Evolutionary conservation across 1,140 invertebrate genomes (phyloP), one percentile per base, ranked within the genome.

Genomic region (Portunus trituberculatus): DNA sequence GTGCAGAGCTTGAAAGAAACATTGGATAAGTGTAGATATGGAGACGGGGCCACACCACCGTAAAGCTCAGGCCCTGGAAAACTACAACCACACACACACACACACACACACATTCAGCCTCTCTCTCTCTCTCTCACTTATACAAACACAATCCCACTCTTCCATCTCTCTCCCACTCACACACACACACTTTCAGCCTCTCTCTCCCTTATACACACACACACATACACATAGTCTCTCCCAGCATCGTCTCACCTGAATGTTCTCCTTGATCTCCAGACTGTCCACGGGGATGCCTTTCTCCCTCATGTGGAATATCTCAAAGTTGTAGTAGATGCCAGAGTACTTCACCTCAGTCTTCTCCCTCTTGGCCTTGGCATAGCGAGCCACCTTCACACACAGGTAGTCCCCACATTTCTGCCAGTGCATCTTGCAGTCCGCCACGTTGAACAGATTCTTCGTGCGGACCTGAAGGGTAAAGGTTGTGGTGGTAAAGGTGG

Each of bases 371-470:
- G 98, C 97, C 97, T 99, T 99, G 4, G 98, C 98, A 97, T 99
- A 99, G 25, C 99, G 98, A 97, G 99, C 99, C 0, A 99, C 99
- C 97, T 99, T 99, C 0, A 99, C 99, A 97, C 99, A 99, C 25
- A 99, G 97, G 97, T 99, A 99, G 97, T 99, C 99, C 10, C 99
- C 99, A 93, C 98, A 99, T 97, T 99, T 99, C 97, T 99, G 99
- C 99, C 99, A 99, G 97, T 99, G 99, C 97, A 99, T 99, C 96
- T 99, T 99, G 97, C 99, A 99, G 96, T 99, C 99, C 14, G 99
- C 99, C 0, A 99, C 99, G 96, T 99, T 99, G 97, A 99, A 99
- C 46, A 99, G 97, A 97, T 99, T 99, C 96, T 99, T 99, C 2
- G 99, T 98, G 96, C 99, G 98, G n/a, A 98, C 98, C 97, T 96